A percentile compares a stretch with the other conserved stretches of the same genome.
These are phyloP conservation scores for Heliconius hewitsoni DNA, from an alignment of 1,140 invertebrate genomes.

Conservation along the genomic window DNA sequence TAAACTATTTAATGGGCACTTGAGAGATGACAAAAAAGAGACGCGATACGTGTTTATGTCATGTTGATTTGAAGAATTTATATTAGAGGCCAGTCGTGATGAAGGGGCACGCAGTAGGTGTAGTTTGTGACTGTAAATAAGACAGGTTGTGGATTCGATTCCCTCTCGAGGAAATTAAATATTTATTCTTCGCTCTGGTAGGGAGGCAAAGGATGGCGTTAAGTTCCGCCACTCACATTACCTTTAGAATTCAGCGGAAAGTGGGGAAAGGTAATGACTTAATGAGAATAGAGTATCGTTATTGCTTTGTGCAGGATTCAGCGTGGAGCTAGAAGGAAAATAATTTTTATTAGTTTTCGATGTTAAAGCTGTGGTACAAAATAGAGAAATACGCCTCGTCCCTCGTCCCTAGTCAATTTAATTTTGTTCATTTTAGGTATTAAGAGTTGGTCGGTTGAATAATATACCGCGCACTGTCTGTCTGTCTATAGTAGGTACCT, in stretches of 20 bases:
- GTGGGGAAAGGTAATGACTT: background rate
- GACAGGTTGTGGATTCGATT: background rate
- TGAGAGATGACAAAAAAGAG: conserved; percentile 12
- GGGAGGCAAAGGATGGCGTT: too few relatives aligned
- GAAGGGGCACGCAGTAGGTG: too few relatives aligned
- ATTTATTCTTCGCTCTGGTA: too few relatives aligned
- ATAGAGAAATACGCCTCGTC: too few relatives aligned
- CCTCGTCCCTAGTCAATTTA: too few relatives aligned
- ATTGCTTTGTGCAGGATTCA: background rate
- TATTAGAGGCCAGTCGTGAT: background rate
- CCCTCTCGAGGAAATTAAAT: background rate
- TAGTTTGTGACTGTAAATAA: background rate
- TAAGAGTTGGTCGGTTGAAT: too few relatives aligned
- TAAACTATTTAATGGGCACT: conserved; percentile 19
- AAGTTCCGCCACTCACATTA: background rate
- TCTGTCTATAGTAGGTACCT: too few relatives aligned
- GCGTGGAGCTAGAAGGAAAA: too few relatives aligned
- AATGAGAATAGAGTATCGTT: background rate
- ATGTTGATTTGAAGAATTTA: conserved; percentile 22
- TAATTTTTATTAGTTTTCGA: too few relatives aligned
- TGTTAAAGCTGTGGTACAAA: too few relatives aligned
- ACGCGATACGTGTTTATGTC: conserved; percentile 8
- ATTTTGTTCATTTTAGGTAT: too few relatives aligned
- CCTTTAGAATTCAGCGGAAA: background rate
- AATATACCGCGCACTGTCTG: too few relatives aligned